Evolutionary conservation across 2,888 invertebrate genomes (phyloP).

Genomic region (Scrobipalpa costella): DNA sequence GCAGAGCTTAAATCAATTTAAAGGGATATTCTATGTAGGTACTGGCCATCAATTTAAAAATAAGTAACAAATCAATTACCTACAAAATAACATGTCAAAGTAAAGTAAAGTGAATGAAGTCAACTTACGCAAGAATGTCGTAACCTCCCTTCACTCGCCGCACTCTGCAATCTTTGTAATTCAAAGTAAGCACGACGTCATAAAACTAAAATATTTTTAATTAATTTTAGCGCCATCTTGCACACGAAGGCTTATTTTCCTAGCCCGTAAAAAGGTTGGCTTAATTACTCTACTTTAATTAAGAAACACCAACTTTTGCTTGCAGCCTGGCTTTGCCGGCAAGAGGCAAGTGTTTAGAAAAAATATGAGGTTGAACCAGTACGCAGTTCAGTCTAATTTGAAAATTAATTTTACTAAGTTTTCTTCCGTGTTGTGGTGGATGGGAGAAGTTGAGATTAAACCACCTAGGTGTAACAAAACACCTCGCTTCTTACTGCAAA

Average conservation of each 20-base stretch:
- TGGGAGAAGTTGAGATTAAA: neutral
- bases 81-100: neutral
- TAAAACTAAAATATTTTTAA: slow-evolving; percentile 30
- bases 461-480: neutral
- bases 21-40: neutral
- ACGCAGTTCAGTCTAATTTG: slow-evolving; percentile 15
- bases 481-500: neutral
- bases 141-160: slow-evolving; percentile 1
- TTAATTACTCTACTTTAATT: slow-evolving; percentile 33
- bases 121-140: slow-evolving; percentile 7
- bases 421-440: slow-evolving; percentile 1
- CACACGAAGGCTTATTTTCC: slow-evolving; percentile 30
- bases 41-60: neutral
- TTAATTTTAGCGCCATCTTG: slow-evolving; percentile 29
- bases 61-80: neutral
- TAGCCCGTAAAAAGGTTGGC: slow-evolving; percentile 26
- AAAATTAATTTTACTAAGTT: slow-evolving; percentile 13
- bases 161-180: slow-evolving; percentile 13
- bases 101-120: slow-evolving; percentile 2
- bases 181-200: slow-evolving; percentile 22
- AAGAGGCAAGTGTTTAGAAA: slow-evolving; percentile 19
- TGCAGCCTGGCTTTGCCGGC: slow-evolving; percentile 12
- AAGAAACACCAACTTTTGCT: slow-evolving; percentile 29
- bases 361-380: slow-evolving; percentile 17
- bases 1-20: too few relatives aligned